Base-by-base conservation (phyloP, 2,888 invertebrate species). In the Apodemia hepburni region DNA sequence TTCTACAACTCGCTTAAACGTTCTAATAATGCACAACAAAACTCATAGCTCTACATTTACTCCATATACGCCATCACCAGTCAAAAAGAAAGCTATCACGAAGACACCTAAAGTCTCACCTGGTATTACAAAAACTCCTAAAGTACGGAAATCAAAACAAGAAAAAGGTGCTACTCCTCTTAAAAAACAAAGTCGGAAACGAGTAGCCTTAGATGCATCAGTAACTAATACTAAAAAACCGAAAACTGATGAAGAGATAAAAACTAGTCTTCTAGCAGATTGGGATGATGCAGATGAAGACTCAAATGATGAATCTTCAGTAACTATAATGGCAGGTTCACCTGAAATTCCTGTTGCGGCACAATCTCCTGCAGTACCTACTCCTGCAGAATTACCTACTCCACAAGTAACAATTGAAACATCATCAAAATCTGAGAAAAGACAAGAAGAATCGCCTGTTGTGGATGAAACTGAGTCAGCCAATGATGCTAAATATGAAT, bases 401-500 rank as follows among this genome's bases (percentile, higher is more conserved):
- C 75, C 80, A 27, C 76, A 77, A 71, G 66, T 79, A n/a, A 74
- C 78, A 59, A 65, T 62, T 49, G 84, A 83, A 63, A 60, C 77
- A 60, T 71, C 78, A 59, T 70, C 77, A 42, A 70, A 73, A 22
- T 61, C 71, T 60, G 86, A 86, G 64, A 82, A 80, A 66, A 83
- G 80, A 69, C 49, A 73, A 0, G 78, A 79, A 38, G 78, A 76
- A 59, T 66, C 72, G 15, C 11, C 58, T 51, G 70, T 74, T 15
- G 54, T 70, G 38, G 69, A 71, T 58, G 88, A 87, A 73, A 82
- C 92, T 69, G 84, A 92, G 71, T 81, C 89, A 18, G 81, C 87
- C 0, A 87, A 84, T 69, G 87, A 94, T 61, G 95, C 95, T 0
- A 96, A 96, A 77, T 97, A 96, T 76, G 96, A 97, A 79, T 96